Evolutionary conservation across 2,888 invertebrate genomes (phyloP), one percentile per base, ranked within the genome.

Genomic region (Geotrupes spiniger): DNA sequence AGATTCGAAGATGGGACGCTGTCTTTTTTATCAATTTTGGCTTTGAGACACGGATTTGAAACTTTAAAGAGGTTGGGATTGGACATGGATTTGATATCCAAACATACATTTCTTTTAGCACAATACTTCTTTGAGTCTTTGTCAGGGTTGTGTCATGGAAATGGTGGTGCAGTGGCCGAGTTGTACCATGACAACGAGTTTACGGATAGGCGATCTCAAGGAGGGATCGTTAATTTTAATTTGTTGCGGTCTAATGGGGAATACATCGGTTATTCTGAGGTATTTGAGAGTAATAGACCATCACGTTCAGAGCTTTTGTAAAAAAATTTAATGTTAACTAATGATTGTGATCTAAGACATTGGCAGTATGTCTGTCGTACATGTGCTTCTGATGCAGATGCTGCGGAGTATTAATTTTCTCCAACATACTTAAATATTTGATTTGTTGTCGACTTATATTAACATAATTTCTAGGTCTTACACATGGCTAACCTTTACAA

Each of bases 1-100:
- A 91, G 91, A 58, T 93, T 94, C 74, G 97, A 98, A 78, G 96
- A 97, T 76, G 98, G 98, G 2, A 95, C 97, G 0, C 62, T 92
- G 10, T 79, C 94, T 10, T 98, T 90, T 72, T 75, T 96, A 36
- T 87, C 90, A 14, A 91, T 98, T 52, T 73, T 89, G 38, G 80
- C 89, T 1, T 68, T 98, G 3, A 80, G 84, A 54, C 85, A 92
- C 73, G 94, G 95, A 41, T 89, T 96, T 68, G 84, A 89, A 46
- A 79, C 83, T 3, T 65, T 94, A 45, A 74, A 84, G 45, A 76
- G 77, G 51, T 67, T 89, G 10, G 78, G 85, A 62, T 82, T 88
- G 40, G 65, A 76, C 1, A 84, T 87, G 76, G 74, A 81, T 26
- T 74, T 79, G 12, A 82, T 91, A 56, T 83, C 87, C 0, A 67